These are phyloP conservation scores for Miltochrista miniata DNA, from an alignment of 2,888 invertebrate genomes.

Conservation along the genomic window DNA sequence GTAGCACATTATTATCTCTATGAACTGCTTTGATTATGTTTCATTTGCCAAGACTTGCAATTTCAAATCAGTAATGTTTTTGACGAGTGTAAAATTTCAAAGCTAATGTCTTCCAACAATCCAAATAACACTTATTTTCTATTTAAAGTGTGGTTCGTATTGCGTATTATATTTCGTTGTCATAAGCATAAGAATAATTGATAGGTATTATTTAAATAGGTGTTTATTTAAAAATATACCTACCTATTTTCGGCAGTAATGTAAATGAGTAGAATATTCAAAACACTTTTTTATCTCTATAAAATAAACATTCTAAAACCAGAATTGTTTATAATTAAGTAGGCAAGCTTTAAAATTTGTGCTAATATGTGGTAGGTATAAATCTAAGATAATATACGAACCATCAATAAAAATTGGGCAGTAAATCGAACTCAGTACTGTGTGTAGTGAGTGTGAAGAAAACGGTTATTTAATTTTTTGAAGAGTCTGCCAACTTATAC, in stretches of 20 bases:
- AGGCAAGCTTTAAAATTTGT: not conserved
- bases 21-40: conserved; percentile 1
- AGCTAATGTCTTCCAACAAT: not conserved
- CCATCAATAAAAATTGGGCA: not conserved
- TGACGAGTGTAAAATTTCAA: not conserved
- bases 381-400: not conserved
- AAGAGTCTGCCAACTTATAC: too few species aligned
- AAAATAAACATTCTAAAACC: conserved; percentile 7
- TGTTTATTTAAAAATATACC: not conserved
- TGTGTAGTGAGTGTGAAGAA: too few species aligned
- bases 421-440: too few species aligned
- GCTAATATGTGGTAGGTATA: not conserved
- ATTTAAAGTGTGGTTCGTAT: not conserved
- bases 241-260: conserved; percentile 30
- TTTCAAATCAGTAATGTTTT: not conserved
- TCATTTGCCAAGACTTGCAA: not conserved
- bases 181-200: conserved; percentile 18
- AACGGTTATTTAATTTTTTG: too few species aligned
- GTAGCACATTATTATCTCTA: not conserved
- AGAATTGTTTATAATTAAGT: conserved; percentile 11
- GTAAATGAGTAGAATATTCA: conserved; percentile 24
- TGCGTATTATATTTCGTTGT: conserved; percentile 18
- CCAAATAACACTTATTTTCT: not conserved
- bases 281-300: conserved; percentile 25
- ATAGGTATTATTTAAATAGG: too few species aligned